Conservation (phyloP, 2,797 vertebrate genomes). For the Paguma larvata region DNA sequence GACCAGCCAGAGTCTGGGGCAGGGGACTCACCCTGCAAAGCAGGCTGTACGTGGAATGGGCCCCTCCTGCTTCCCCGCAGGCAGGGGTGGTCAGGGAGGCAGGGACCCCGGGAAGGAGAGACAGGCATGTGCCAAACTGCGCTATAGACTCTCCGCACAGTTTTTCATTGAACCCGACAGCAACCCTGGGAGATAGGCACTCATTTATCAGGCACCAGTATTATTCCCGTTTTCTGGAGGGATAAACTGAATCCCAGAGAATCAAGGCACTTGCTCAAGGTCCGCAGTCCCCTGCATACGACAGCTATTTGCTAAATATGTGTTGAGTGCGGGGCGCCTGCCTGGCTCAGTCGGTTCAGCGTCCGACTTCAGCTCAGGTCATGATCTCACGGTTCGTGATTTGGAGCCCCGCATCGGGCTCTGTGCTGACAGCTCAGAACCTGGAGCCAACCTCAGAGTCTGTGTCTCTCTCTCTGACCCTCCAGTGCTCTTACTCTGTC, state of each 20-base stretch:
- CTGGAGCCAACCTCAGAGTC: too few species aligned
- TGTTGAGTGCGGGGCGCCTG: not conserved
- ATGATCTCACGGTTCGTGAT: too few species aligned
- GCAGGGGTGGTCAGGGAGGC: not conserved
- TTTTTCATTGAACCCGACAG: not conserved
- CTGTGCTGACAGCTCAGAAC: too few species aligned
- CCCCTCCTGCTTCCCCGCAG: not conserved
- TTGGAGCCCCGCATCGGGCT: too few species aligned
- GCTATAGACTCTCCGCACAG: not conserved
- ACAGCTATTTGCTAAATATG: not conserved
- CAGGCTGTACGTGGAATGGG: not conserved
- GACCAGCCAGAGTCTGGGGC: not conserved
- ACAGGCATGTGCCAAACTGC: too few species aligned
- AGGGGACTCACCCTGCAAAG: not conserved
- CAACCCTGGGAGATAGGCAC: not conserved
- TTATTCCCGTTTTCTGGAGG: not conserved
- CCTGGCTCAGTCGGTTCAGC: too few species aligned
- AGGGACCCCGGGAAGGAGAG: not conserved
- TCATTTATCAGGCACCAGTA: not conserved
- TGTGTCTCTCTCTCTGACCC: too few species aligned
- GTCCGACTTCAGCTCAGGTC: too few species aligned
- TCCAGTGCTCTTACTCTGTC: too few species aligned
- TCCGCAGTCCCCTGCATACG: not conserved
- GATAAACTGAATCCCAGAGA: not conserved
- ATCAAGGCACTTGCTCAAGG: not conserved